phyloP scores from a whole-genome alignment of 2,888 invertebrate genomes.

The Eustalomyia histrio region DNA sequence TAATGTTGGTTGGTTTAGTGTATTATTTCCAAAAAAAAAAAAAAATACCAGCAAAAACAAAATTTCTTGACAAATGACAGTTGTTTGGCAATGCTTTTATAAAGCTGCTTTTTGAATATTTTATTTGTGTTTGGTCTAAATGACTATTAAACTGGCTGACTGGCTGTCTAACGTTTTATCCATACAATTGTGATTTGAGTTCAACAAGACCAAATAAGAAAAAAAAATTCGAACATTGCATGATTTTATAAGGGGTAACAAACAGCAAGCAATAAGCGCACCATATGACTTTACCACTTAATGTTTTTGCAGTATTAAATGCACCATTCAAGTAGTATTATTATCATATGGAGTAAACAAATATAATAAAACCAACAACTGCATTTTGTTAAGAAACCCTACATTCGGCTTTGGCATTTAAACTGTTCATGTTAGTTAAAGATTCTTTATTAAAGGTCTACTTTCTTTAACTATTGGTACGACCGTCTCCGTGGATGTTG shows the following conservation, averaged over 20 bases:
- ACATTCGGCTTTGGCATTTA: no score
- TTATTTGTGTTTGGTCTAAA: slow-evolving; percentile 37
- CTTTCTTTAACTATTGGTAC: no score
- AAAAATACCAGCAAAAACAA: not conserved
- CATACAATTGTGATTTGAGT: slow-evolving; percentile 39
- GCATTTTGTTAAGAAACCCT: no score
- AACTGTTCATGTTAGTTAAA: no score
- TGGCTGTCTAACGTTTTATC: slow-evolving; percentile 51
- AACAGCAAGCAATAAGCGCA: slow-evolving; percentile 1
- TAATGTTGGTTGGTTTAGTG: slow-evolving; percentile 16
- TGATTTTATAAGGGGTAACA: not conserved
- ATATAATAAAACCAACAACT: not conserved
- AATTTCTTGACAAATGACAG: slow-evolving; percentile 56
- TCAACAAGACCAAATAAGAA: not conserved
- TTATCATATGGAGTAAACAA: not conserved
- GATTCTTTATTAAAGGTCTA: no score
- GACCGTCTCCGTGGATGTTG: no score
- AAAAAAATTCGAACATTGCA: not conserved
- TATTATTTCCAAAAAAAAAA: slow-evolving; percentile 8
- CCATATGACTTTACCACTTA: slow-evolving; percentile 4
- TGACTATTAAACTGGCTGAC: slow-evolving; percentile 43
- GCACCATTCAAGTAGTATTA: slow-evolving; percentile 3
- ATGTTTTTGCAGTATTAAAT: not conserved
- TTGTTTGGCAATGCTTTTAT: slow-evolving; percentile 54
- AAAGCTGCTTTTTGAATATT: slow-evolving; percentile 48